Base-by-base conservation (phyloP, 2,888 invertebrate species). In the Torymus aiolomorphi region DNA sequence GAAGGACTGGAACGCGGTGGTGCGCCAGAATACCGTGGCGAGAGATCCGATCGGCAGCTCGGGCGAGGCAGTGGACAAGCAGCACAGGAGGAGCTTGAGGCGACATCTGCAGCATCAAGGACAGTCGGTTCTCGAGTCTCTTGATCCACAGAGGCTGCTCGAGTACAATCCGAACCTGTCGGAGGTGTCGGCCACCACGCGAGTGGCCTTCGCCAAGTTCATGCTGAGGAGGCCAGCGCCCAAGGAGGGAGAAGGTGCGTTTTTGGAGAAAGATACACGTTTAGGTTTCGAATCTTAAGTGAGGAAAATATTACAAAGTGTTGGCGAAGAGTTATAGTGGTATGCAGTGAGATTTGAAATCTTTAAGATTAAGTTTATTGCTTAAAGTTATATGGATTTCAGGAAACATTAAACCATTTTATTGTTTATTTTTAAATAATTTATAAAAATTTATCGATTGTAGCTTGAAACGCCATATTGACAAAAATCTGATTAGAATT, bases 141-240 rank as follows among this genome's bases (percentile, higher is more conserved):
- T 96, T 86, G 95, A 96, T 87, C 95, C 95, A 1, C 93, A 94
- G 78, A 94, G 94, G 86, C 90, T 97, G 81, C 91, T 96, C 82
- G 95, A 95, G 89, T 96, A 94, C 90, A 97, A 97, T 91, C 96
- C 96, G 0, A 95, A 94, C 84, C 91, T 97, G 52, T 93, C 94
- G 1, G 93, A 93, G 0, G 94, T 96, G 1, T 94, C 96, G 0
- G 95, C 95, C 0, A 94, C 94, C 0, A 95, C 96, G 0, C 92
- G 96, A 84, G 94, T 96, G 16, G 97, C 97, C 0, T 97, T 97
- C 85, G 96, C 96, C 73, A 97, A 96, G 90, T 97, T 97, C 88
- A 97, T 97, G 94, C 93, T 94, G 82, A 94, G 93, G 87, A 94
- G 95, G 90, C 92, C 95, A 0, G 59, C 69, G 20, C 65, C 78